Evolutionary conservation across 2,797 vertebrate species (phyloP).

Genomic region (Harpagifer antarcticus): DNA sequence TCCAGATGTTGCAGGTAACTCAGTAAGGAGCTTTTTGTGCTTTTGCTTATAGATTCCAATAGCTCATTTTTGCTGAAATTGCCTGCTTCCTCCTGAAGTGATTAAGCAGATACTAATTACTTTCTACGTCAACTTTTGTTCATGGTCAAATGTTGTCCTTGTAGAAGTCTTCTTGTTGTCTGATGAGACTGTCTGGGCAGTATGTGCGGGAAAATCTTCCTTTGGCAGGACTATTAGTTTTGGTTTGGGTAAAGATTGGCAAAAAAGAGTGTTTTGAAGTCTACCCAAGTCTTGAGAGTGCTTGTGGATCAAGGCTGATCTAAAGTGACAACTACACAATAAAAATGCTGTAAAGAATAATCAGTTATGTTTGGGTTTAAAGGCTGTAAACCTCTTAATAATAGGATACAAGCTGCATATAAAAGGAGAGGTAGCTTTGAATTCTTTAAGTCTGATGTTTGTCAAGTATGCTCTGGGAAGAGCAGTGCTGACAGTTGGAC

Average conservation of each 20-base stretch:
- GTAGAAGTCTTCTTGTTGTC: background rate
- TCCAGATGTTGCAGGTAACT: background rate
- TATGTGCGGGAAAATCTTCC: constrained; percentile 1
- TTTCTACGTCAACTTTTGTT: background rate
- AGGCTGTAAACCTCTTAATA: constrained; percentile 28
- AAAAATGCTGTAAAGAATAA: background rate
- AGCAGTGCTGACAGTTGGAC: constrained; percentile 47
- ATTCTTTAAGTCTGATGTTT: constrained; percentile 38
- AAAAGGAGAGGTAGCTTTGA: constrained; percentile 27
- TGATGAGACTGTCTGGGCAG: constrained; percentile 8
- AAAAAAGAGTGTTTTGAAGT: constrained; percentile 17
- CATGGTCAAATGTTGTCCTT: background rate
- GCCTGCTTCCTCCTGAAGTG: background rate
- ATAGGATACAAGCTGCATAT: background rate
- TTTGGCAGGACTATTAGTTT: background rate
- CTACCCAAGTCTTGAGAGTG: background rate
- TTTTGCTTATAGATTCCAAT: constrained; percentile 18
- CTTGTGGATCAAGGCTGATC: constrained; percentile 3
- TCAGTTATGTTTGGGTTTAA: background rate
- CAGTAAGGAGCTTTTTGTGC: background rate
- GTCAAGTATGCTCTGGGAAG: constrained; percentile 48
- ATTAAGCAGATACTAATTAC: background rate
- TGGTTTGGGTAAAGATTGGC: background rate
- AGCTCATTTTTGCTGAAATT: constrained; percentile 5
- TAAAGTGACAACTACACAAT: constrained; percentile 9